phyloP scores from a whole-genome alignment of 2,888 invertebrate genomes.

The Amblyteles armatorius region DNA sequence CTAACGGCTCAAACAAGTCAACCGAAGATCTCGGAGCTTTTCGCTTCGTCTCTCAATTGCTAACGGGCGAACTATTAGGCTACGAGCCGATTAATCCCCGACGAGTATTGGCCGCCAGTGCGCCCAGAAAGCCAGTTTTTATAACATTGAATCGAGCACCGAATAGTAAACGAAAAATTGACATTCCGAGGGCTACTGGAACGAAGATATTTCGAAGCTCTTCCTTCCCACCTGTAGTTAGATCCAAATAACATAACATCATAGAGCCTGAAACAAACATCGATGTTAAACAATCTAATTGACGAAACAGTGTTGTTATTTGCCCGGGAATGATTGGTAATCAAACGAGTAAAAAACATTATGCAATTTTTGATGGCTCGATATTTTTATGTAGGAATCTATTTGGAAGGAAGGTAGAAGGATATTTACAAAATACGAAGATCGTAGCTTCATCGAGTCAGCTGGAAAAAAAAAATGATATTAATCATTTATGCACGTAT shows the following conservation, averaged over 20 bases:
- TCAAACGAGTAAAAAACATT: too few relatives aligned
- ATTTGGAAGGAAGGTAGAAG: too few relatives aligned
- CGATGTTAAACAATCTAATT: not conserved
- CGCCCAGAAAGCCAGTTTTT: constrained; percentile 77
- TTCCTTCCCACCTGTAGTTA: constrained; percentile 19
- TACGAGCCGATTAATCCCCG: constrained; percentile 72
- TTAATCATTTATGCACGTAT: too few relatives aligned
- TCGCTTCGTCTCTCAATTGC: constrained; percentile 71
- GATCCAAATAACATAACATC: constrained; percentile 22
- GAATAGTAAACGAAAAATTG: constrained; percentile 72
- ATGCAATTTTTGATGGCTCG: too few relatives aligned
- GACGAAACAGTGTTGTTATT: not conserved
- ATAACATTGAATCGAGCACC: constrained; percentile 76
- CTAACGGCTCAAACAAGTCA: constrained; percentile 37
- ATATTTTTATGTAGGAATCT: too few relatives aligned
- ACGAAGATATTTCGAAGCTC: constrained; percentile 53
- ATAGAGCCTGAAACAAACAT: not conserved
- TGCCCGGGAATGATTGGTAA: not conserved
- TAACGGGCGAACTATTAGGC: constrained; percentile 78
- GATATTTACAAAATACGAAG: too few relatives aligned
- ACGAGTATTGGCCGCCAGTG: constrained; percentile 72
- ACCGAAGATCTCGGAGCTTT: constrained; percentile 70
- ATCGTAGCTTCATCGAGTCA: too few relatives aligned
- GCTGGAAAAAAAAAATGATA: too few relatives aligned
- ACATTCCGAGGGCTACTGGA: constrained; percentile 38